Evolutionary conservation across 2,797 vertebrate genomes (phyloP), one percentile per base, ranked within the genome.

Genomic region (Corythornis leucogaster): DNA sequence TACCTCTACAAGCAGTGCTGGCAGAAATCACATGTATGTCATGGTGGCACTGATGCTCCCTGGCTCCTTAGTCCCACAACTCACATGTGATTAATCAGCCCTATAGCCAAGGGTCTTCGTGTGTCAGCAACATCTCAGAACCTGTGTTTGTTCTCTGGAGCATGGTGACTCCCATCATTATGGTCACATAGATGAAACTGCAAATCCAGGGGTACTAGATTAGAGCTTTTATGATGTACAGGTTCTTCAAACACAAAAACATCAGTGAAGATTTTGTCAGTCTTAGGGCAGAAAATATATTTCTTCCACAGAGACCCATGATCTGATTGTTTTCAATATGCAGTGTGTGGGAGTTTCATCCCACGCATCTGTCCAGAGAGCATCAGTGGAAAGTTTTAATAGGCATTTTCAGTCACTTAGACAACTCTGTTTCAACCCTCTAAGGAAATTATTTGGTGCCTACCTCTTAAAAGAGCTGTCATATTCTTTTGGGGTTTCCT

Each of bases 31-130:
- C 8, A 5, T 8, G 5, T 4, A 11, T 12, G 15, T 4, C 35
- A 26, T 0, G 0, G 19, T 13, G 28, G 1, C 24, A 21, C 1
- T 33, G 25, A 16, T 18, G 6, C 20, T 76, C 4, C 45, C n/a
- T 26, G 46, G 5, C 6, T 54, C 5, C 42, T 66, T 63, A 71
- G 9, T 12, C 33, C 42, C 58, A 75, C 22, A 71, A 3, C 10
- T 64, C 31, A 57, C 9, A 57, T 12, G 18, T 21, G 31, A 11
- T 43, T 30, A 77, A 53, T 1, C 0, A 79, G 5, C 6, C 16
- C 30, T 76, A 17, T 16, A 62, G 5, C 4, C 2, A n/a, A n/a
- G 7, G 1, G 5, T 54, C 24, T n/a, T 74, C 5, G 2, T 21
- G 11, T 54, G 25, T 3, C 46, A 87, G 17, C 26, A 64, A 7